phyloP scores from a whole-genome alignment of 2,797 vertebrate genomes.

The Myripristis jacobus region DNA sequence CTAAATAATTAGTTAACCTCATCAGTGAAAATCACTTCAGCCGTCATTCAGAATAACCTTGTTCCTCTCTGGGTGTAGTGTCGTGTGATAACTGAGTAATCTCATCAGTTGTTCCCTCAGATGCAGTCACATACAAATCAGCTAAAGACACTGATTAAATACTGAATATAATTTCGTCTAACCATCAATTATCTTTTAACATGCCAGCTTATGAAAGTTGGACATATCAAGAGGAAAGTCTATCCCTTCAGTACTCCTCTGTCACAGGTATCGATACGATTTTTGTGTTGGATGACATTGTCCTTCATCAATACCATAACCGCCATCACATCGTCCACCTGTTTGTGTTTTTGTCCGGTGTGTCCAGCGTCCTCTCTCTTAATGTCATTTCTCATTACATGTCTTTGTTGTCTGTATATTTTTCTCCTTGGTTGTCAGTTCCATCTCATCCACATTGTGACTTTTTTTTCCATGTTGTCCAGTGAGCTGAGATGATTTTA shows the following conservation, averaged over 20 bases:
- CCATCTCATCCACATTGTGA: neutral
- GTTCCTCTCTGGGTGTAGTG: neutral
- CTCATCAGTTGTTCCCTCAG: too few relatives aligned
- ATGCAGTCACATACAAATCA: neutral
- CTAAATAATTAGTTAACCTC: slow-evolving; percentile 10
- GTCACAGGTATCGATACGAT: slow-evolving; percentile 62
- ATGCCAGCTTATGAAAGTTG: slow-evolving; percentile 68
- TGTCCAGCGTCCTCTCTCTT: neutral
- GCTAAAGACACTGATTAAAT: neutral
- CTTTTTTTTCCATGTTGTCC: slow-evolving; percentile 5
- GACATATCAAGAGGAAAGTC: slow-evolving; percentile 64
- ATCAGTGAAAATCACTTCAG: slow-evolving; percentile 1
- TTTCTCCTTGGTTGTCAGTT: neutral
- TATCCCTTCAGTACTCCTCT: slow-evolving; percentile 58
- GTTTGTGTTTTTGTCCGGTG: neutral
- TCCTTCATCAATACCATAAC: neutral
- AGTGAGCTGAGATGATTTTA: neutral
- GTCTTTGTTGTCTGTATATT: slow-evolving; percentile 4
- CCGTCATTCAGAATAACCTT: neutral
- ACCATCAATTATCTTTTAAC: slow-evolving; percentile 35
- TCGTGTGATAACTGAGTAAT: neutral
- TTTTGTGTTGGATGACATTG: slow-evolving; percentile 15
- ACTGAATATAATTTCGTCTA: neutral
- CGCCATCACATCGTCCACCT: slow-evolving; percentile 7
- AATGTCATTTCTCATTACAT: slow-evolving; percentile 10